A percentile compares a stretch with the other conserved stretches of the same genome.
Evolutionary conservation across 1,140 invertebrate genomes (phyloP).

Genomic region (Lasaia peninsularis): DNA sequence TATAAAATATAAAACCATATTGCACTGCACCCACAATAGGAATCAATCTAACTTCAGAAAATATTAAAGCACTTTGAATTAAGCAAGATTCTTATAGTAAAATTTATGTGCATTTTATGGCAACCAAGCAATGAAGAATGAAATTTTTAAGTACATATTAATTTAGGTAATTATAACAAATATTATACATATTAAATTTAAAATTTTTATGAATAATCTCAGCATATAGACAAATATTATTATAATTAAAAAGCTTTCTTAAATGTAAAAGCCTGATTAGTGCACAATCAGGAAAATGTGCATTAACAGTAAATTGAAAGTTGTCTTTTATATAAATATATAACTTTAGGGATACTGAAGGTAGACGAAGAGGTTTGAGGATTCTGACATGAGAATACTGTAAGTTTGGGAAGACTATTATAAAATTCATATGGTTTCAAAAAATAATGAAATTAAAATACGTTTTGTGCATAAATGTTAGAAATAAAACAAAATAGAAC

Average conservation of each 20-base stretch:
- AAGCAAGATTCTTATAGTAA: slow-evolving; percentile 27
- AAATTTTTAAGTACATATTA: slow-evolving; percentile 46
- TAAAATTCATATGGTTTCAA: neutral
- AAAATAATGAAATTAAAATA: neutral
- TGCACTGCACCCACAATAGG: slow-evolving; percentile 57
- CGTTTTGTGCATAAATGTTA: slow-evolving; percentile 4
- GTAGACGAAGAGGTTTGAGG: slow-evolving; percentile 23
- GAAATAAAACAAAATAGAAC: slow-evolving; percentile 1
- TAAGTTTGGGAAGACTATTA: neutral
- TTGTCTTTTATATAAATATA: slow-evolving; percentile 35
- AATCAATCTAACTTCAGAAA: slow-evolving; percentile 37
- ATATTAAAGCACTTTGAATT: slow-evolving; percentile 33
- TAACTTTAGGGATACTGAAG: slow-evolving; percentile 19
- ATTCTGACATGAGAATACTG: neutral
- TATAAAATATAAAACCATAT: slow-evolving; percentile 38
- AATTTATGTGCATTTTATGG: slow-evolving; percentile 31
- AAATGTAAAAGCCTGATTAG: slow-evolving; percentile 62
- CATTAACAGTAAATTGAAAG: slow-evolving; percentile 57
- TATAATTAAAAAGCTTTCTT: slow-evolving; percentile 50
- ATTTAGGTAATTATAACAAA: slow-evolving; percentile 30
- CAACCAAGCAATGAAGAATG: slow-evolving; percentile 25
- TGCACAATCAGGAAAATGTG: slow-evolving; percentile 68
- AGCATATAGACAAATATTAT: slow-evolving; percentile 57
- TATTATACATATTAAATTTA: slow-evolving; percentile 29
- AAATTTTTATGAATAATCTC: slow-evolving; percentile 46